These are phyloP conservation scores for Ellobius talpinus DNA, from an alignment of 2,113 vertebrate species.

Conservation along the genomic window DNA sequence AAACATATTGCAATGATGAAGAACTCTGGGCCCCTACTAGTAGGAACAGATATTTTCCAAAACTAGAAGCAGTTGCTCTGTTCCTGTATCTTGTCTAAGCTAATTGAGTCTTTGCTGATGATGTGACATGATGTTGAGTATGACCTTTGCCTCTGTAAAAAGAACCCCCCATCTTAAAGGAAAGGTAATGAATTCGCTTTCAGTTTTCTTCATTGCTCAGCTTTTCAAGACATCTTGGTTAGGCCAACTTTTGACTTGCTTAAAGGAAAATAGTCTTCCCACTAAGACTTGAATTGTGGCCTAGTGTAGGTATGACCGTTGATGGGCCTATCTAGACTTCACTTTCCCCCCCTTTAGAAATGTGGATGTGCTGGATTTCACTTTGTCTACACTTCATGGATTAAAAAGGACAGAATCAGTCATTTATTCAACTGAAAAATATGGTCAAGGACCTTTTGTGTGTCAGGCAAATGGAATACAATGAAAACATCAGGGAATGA, in stretches of 20 bases:
- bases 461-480: neutral
- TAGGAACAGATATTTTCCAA: neutral
- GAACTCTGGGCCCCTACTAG: neutral
- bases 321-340: neutral
- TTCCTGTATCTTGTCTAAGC: constrained; percentile 36
- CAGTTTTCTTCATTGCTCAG: constrained; percentile 7
- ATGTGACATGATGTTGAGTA: constrained; percentile 32
- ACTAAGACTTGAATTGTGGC: neutral
- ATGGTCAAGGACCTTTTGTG: neutral
- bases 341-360: constrained; percentile 5
- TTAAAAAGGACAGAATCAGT: neutral
- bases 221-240: constrained; percentile 45
- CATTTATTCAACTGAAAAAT: constrained; percentile 12
- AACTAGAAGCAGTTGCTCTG: neutral
- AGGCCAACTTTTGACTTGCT: constrained; percentile 51
- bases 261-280: constrained; percentile 26
- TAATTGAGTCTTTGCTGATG: neutral
- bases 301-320: neutral
- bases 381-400: neutral
- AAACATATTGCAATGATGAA: neutral
- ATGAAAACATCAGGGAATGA: neutral
- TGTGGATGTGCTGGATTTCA: neutral
- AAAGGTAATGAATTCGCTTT: constrained; percentile 51
- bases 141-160: constrained; percentile 48
- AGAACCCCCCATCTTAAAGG: constrained; percentile 45